Evolutionary conservation across 1,140 invertebrate genomes (phyloP).

Genomic region (Euwallacea fornicatus): DNA sequence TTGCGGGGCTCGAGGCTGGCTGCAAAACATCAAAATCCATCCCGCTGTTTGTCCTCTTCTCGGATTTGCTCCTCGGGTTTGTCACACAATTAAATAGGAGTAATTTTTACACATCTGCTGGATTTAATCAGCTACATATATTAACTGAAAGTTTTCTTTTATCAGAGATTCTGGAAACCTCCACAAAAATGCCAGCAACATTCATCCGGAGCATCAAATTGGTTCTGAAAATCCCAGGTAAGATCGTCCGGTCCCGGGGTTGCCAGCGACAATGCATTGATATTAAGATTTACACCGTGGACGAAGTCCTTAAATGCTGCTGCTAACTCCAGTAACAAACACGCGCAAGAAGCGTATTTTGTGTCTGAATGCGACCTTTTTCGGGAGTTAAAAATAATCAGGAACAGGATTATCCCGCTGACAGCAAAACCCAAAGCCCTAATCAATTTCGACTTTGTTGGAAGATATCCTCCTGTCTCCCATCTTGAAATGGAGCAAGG

Average conservation of each 20-base stretch:
- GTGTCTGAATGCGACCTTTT: neutral
- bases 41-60: no score
- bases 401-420: neutral
- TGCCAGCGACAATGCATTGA: neutral
- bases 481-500: no score
- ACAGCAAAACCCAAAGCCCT: neutral
- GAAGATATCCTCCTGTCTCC: neutral
- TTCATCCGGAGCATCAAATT: neutral
- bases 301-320: neutral
- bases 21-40: no score
- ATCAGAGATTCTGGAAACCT: no score
- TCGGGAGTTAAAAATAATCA: slow-evolving; percentile 4
- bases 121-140: no score
- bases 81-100: no score
- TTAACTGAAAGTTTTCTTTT: no score
- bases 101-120: no score
- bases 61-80: no score
- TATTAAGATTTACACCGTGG: neutral
- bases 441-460: neutral
- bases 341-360: neutral
- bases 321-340: neutral
- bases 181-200: no score
- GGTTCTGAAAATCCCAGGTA: neutral
- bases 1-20: no score
- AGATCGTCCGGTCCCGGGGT: neutral